Conservation (phyloP, 2,113 vertebrate species). For the Rhizomys pruinosus region DNA sequence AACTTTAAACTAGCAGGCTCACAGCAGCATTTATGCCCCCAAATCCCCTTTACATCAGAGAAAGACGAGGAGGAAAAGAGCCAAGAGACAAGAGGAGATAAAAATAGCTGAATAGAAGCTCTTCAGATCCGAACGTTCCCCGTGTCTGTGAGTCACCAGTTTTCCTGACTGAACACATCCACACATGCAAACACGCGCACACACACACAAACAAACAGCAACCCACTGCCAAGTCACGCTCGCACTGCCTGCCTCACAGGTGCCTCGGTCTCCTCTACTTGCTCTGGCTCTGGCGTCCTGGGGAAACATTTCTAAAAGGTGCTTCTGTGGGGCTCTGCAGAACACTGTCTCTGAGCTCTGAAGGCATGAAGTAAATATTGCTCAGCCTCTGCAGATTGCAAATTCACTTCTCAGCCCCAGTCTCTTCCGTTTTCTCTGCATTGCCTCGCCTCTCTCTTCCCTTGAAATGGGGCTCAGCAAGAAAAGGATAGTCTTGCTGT, state of each 20-base stretch:
- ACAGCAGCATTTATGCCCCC: neutral
- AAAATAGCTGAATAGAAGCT: constrained; percentile 74
- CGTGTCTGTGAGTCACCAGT: constrained; percentile 65
- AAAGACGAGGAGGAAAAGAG: constrained; percentile 48
- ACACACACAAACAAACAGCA: neutral
- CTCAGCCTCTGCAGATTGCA: neutral
- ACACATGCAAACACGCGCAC: neutral
- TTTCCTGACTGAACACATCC: constrained; percentile 56
- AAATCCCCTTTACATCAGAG: neutral
- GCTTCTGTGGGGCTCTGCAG: neutral
- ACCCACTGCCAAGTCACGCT: neutral
- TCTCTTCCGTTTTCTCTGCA: neutral
- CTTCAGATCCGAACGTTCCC: constrained; percentile 70
- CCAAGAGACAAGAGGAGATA: constrained; percentile 68
- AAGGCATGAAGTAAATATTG: neutral
- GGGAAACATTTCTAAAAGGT: neutral
- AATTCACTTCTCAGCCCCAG: neutral
- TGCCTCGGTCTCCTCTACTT: neutral
- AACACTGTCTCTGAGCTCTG: neutral
- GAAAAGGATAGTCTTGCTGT: neutral
- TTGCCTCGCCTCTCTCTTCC: neutral
- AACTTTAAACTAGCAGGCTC: neutral
- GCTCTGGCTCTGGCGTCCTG: neutral
- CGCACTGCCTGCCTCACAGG: too few species aligned
- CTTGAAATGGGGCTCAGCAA: neutral